Percentiles rank a stretch among this genome's conserved stretches.
These are phyloP conservation scores for Elgonia sp. DNA, from an alignment of 2,888 invertebrate species.

Conservation along the genomic window DNA sequence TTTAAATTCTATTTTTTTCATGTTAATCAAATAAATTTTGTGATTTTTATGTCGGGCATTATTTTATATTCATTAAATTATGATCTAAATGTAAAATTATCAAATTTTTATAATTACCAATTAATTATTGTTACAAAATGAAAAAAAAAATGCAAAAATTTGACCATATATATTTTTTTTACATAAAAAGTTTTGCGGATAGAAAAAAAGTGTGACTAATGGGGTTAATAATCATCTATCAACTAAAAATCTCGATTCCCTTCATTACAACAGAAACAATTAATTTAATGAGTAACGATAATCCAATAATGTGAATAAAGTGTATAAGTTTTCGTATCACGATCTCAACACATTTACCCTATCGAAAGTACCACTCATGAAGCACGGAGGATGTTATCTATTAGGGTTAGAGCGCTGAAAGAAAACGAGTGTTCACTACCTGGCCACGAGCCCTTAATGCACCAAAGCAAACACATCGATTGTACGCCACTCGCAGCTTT, in stretches of 20 bases:
- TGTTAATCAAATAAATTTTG: too few relatives aligned
- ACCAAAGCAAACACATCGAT: conserved; percentile 58
- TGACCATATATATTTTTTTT: too few relatives aligned
- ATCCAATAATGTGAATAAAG: conserved; percentile 17
- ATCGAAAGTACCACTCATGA: conserved; percentile 49
- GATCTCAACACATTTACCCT: conserved; percentile 42
- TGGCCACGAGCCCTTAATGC: conserved; percentile 63
- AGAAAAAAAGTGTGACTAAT: too few relatives aligned
- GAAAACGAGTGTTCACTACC: conserved; percentile 61
- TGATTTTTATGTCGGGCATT: too few relatives aligned
- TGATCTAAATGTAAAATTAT: too few relatives aligned
- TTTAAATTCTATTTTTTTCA: too few relatives aligned
- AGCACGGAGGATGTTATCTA: conserved; percentile 47
- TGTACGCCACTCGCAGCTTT: conserved; percentile 42
- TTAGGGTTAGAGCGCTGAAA: conserved; percentile 56
- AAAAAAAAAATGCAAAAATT: too few relatives aligned
- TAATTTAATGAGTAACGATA: conserved; percentile 19
- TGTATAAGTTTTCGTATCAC: conserved; percentile 40
- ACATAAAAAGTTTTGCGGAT: too few relatives aligned
- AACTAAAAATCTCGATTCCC: not conserved
- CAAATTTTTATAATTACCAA: too few relatives aligned
- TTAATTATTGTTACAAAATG: too few relatives aligned
- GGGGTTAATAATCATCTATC: too few relatives aligned
- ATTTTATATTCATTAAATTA: too few relatives aligned
- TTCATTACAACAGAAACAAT: conserved; percentile 4